A percentile compares a stretch with the other conserved stretches of the same genome.
Evolutionary conservation across 2,113 vertebrate genomes (phyloP).

Genomic region (Spizaetus ornatus): DNA sequence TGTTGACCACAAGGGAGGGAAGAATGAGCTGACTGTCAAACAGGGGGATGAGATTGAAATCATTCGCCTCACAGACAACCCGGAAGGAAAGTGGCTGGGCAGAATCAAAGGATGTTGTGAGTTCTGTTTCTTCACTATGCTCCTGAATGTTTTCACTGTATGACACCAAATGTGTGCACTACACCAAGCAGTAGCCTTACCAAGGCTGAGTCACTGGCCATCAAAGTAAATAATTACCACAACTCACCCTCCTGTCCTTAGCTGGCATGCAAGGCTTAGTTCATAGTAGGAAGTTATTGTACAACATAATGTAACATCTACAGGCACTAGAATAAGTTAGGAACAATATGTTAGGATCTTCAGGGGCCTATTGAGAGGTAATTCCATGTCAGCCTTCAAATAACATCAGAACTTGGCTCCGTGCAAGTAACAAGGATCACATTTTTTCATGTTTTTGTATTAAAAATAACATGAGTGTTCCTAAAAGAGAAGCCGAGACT

Average conservation of each 20-base stretch:
- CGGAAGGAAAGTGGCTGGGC: conserved; percentile 92
- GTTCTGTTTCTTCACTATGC: conserved; percentile 26
- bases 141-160: background rate
- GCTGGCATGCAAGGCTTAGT: background rate
- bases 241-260: background rate
- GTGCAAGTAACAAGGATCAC: background rate
- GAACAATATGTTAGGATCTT: background rate
- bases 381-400: background rate
- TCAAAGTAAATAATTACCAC: background rate
- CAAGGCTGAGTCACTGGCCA: background rate
- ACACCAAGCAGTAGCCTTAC: background rate
- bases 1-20: conserved; percentile 80
- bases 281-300: background rate
- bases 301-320: background rate
- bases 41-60: conserved; percentile 88
- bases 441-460: background rate
- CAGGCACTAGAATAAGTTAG: background rate
- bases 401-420: background rate
- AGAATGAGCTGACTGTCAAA: conserved; percentile 84
- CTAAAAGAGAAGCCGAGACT: background rate
- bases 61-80: conserved; percentile 87
- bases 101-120: conserved; percentile 83
- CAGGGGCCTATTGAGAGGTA: background rate
- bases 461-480: background rate
- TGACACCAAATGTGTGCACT: background rate